Evolutionary conservation across 2,797 vertebrate genomes (phyloP).

Genomic region (Microhierax caerulescens): DNA sequence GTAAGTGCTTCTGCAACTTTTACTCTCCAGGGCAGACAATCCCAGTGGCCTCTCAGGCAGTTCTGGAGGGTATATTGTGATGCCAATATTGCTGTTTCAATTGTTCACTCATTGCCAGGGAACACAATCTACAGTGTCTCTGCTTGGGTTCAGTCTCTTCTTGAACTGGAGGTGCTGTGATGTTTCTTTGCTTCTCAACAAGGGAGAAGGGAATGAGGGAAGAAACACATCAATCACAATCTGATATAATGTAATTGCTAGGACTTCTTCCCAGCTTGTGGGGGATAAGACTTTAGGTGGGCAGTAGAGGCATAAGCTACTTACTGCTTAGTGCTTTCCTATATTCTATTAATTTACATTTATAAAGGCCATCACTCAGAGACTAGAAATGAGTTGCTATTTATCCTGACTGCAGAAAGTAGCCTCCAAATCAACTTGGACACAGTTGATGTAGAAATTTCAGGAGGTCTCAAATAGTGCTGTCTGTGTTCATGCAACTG

Average conservation of each 20-base stretch:
- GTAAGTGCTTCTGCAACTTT: background rate
- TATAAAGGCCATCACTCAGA: background rate
- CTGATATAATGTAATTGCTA: background rate
- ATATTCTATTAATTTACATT: background rate
- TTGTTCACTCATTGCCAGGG: background rate
- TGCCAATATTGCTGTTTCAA: slow-evolving; percentile 7
- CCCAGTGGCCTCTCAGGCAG: background rate
- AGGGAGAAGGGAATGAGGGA: background rate
- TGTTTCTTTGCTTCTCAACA: background rate
- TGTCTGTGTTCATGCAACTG: background rate
- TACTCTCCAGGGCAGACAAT: background rate
- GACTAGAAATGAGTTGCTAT: background rate
- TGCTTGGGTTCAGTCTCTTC: background rate
- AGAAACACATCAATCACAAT: background rate
- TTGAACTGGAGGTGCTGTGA: background rate
- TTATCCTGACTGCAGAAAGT: background rate
- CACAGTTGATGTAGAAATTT: background rate
- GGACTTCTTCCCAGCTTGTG: background rate
- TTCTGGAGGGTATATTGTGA: background rate
- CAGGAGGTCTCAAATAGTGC: background rate
- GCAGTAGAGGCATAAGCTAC: background rate
- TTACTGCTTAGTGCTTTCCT: background rate
- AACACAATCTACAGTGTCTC: background rate
- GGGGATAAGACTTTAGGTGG: background rate
- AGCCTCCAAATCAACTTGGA: background rate